A percentile compares a stretch with the other conserved stretches of the same genome.
Evolutionary conservation across 2,797 vertebrate species (phyloP).

Genomic region (Eleutherodactylus coqui): DNA sequence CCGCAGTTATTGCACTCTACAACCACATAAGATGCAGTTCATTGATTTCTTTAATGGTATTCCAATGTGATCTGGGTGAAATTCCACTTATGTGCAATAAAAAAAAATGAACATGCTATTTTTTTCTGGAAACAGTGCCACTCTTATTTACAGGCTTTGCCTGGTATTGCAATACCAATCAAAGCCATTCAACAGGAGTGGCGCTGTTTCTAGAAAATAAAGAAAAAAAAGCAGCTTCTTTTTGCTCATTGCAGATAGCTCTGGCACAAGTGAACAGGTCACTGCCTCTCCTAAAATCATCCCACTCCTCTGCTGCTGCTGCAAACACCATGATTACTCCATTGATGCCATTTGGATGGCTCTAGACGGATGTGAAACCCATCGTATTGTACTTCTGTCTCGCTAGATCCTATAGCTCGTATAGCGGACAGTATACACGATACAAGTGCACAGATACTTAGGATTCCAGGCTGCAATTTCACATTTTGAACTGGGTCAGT

Average conservation of each 20-base stretch:
- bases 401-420: background rate
- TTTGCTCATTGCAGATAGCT: background rate
- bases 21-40: too few species aligned
- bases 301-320: background rate
- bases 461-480: background rate
- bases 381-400: background rate
- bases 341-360: background rate
- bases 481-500: conserved; percentile 46
- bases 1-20: too few species aligned
- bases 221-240: too few species aligned
- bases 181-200: background rate
- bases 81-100: too few species aligned
- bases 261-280: background rate
- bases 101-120: too few species aligned
- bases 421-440: background rate
- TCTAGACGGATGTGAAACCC: too few species aligned
- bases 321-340: background rate
- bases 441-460: background rate
- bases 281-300: background rate
- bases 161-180: background rate
- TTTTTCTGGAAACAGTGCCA: background rate
- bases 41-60: too few species aligned
- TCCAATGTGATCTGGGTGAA: too few species aligned
- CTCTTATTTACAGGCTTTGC: background rate
- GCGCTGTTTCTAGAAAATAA: background rate